Percentiles rank a stretch among this genome's conserved stretches.
Conservation (phyloP, 2,888 invertebrate genomes). For the Ceraclea dissimilis region DNA sequence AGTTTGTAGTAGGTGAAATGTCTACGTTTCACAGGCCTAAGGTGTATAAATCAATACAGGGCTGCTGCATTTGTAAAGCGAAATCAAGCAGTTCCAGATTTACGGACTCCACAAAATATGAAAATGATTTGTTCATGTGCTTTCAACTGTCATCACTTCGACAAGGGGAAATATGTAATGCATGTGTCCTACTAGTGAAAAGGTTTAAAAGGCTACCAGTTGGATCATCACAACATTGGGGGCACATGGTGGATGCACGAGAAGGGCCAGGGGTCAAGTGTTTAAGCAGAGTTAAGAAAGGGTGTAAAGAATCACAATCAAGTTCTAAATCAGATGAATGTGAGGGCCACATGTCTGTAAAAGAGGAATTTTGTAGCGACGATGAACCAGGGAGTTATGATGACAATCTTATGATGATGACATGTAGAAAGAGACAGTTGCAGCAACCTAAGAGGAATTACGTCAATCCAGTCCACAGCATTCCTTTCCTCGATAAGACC, state of each 20-base stretch:
- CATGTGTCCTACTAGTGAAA: conserved; percentile 76
- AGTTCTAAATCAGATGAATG: conserved; percentile 30
- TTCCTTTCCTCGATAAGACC: conserved; percentile 8
- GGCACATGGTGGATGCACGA: conserved; percentile 76
- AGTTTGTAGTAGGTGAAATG: conserved; percentile 41
- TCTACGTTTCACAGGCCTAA: conserved; percentile 83
- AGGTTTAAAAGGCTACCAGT: conserved; percentile 69
- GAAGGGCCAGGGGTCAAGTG: conserved; percentile 78
- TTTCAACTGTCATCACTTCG: conserved; percentile 66
- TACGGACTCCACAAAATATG: conserved; percentile 77
- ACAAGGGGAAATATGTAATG: conserved; percentile 80
- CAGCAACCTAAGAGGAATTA: conserved; percentile 4
- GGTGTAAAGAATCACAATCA: conserved; percentile 39
- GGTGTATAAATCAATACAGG: conserved; percentile 72
- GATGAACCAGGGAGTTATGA: conserved; percentile 5
- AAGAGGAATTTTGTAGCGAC: conserved; percentile 6
- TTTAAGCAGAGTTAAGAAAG: conserved; percentile 63
- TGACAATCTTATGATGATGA: conserved; percentile 2
- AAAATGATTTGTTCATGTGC: conserved; percentile 71
- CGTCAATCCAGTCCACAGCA: neutral
- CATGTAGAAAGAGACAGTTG: conserved; percentile 1
- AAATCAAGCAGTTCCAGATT: conserved; percentile 82
- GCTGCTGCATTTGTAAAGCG: conserved; percentile 82
- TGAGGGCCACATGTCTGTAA: conserved; percentile 28
- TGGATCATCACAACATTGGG: conserved; percentile 67